Conservation (phyloP, 2,797 vertebrate species). For the Enteromius fasciolatus region DNA sequence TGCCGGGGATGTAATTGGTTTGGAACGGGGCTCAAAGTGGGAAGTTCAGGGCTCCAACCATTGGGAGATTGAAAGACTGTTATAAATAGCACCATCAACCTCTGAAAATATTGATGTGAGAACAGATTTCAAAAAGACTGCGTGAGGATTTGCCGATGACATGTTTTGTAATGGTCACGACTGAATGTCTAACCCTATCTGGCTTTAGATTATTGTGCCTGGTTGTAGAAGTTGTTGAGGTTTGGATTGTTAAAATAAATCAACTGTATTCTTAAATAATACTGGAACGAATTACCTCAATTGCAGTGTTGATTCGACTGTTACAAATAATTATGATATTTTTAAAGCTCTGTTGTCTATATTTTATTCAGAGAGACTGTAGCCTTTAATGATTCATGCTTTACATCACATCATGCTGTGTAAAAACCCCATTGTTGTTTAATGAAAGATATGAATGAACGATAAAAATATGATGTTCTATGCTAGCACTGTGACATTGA, state of each 20-base stretch:
- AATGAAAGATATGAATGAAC: not conserved
- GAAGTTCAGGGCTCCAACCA: conserved; percentile 55
- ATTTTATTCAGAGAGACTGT: conserved; percentile 18
- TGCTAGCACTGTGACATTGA: not conserved
- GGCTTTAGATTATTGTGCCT: not conserved
- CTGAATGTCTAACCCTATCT: not conserved
- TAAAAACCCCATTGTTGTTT: conserved; percentile 2
- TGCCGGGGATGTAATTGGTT: conserved; percentile 62
- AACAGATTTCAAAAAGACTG: conserved; percentile 44
- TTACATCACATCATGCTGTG: conserved; percentile 9
- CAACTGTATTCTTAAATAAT: not conserved
- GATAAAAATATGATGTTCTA: not conserved
- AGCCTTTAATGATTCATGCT: conserved; percentile 23
- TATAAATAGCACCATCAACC: conserved; percentile 58
- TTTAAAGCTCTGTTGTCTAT: conserved; percentile 2
- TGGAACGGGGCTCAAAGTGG: conserved; percentile 56
- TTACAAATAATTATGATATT: conserved; percentile 20
- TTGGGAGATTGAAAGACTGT: conserved; percentile 49
- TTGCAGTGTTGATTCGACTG: conserved; percentile 5
- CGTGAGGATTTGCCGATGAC: not conserved
- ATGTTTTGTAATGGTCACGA: conserved; percentile 6
- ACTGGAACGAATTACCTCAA: not conserved
- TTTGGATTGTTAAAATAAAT: not conserved
- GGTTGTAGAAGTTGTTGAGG: not conserved
- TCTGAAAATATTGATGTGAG: conserved; percentile 50